These are phyloP conservation scores for Pseudochirops cupreus DNA, from an alignment of 2,797 vertebrate species.

Conservation along the genomic window DNA sequence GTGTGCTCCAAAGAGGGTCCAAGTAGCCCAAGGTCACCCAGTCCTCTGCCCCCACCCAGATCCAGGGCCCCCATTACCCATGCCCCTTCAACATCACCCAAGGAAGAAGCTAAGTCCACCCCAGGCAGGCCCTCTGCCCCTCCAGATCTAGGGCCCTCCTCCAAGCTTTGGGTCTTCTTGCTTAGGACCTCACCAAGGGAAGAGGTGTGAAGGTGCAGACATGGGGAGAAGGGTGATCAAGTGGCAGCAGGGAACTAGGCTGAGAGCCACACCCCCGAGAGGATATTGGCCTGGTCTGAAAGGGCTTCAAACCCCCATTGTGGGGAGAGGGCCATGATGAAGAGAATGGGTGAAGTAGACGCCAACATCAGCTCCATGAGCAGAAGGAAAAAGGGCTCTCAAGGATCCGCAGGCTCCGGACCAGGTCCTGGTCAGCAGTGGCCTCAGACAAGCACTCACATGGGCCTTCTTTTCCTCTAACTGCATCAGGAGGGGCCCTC, in stretches of 20 bases:
- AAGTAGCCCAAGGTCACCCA: neutral
- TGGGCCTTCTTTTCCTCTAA: no score
- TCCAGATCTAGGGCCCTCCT: neutral
- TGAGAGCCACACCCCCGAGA: neutral
- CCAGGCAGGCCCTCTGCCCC: neutral
- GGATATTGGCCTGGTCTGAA: neutral
- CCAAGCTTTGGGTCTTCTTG: neutral
- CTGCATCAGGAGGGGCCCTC: no score
- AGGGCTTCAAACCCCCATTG: neutral
- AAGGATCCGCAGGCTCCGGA: no score
- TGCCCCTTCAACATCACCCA: no score
- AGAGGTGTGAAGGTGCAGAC: neutral
- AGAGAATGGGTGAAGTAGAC: neutral
- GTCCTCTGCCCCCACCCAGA: neutral
- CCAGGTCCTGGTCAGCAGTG: neutral
- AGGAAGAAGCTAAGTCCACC: neutral
- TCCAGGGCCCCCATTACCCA: neutral
- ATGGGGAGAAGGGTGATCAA: neutral
- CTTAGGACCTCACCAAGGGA: neutral
- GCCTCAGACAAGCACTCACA: neutral
- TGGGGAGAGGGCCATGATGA: neutral
- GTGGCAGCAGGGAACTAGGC: neutral
- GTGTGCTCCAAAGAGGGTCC: neutral
- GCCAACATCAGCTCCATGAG: neutral
- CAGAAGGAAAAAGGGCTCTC: neutral